Conservation (phyloP, 1,140 invertebrate genomes). For the Artemia franciscana region DNA sequence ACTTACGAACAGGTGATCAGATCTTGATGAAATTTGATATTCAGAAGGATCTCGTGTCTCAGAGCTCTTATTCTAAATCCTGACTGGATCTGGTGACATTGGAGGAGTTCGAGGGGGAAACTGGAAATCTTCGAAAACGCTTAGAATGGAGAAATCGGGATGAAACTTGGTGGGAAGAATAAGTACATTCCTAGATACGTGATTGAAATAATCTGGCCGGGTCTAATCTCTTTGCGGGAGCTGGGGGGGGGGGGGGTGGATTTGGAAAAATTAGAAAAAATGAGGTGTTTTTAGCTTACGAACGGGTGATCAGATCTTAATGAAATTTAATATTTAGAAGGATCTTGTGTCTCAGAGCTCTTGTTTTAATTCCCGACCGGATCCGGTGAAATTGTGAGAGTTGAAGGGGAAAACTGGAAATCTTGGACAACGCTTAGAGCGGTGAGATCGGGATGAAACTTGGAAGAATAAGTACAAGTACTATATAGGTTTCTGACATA, state of each 20-base stretch:
- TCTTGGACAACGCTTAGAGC: not conserved
- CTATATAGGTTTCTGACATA: too few species aligned
- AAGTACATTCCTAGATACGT: not conserved
- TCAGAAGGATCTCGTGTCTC: not conserved
- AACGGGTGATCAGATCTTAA: not conserved
- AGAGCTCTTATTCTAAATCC: not conserved
- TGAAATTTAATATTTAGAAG: not conserved
- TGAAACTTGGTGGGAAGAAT: not conserved
- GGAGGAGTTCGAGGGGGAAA: not conserved
- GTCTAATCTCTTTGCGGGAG: not conserved
- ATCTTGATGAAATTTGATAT: not conserved
- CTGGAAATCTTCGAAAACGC: not conserved
- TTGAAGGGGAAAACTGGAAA: not conserved
- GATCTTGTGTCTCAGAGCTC: not conserved
- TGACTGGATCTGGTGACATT: not conserved
- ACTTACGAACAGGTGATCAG: not conserved
- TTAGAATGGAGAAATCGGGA: not conserved
- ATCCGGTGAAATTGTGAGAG: not conserved
- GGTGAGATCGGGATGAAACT: not conserved
- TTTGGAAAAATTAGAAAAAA: not conserved
- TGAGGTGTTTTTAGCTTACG: not conserved
- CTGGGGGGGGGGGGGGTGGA: not conserved
- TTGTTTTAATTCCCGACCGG: not conserved
- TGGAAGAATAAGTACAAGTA: too few species aligned
- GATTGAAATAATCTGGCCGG: not conserved